Conservation (phyloP, 2,888 invertebrate species). For the Cistogaster globosa region DNA sequence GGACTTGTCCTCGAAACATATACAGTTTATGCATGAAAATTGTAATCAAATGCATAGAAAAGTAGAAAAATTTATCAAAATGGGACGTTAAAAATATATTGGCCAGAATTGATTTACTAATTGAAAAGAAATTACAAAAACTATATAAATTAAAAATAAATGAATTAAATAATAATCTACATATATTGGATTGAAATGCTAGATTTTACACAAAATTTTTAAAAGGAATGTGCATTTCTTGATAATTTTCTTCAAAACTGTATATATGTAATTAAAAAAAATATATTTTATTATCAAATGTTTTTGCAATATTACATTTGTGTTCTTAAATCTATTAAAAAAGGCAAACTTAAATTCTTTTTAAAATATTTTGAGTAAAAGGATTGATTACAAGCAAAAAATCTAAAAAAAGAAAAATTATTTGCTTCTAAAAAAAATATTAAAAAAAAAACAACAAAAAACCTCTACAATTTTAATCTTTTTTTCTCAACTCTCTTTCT, state of each 20-base stretch:
- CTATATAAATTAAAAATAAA: neutral
- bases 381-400: conserved; percentile 5
- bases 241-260: conserved; percentile 74
- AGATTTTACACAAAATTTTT: conserved; percentile 21
- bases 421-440: conserved; percentile 20
- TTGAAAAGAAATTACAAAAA: conserved; percentile 1
- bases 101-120: conserved; percentile 18
- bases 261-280: conserved; percentile 45
- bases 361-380: conserved; percentile 34
- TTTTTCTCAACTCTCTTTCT: conserved; percentile 1
- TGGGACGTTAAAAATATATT: conserved; percentile 50
- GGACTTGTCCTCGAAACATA: conserved; percentile 37
- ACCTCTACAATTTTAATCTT: conserved; percentile 47
- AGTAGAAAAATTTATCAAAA: conserved; percentile 48
- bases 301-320: conserved; percentile 47
- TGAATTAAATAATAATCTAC: neutral
- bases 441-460: conserved; percentile 41
- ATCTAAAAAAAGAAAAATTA: neutral
- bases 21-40: conserved; percentile 70
- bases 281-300: conserved; percentile 30
- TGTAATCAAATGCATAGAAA: conserved; percentile 70
- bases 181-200: conserved; percentile 22
- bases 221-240: conserved; percentile 73
- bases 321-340: conserved; percentile 12
- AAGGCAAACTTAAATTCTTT: neutral